These are phyloP conservation scores for Cynocephalus volans DNA, from an alignment of 2,113 vertebrate species.

Conservation along the genomic window DNA sequence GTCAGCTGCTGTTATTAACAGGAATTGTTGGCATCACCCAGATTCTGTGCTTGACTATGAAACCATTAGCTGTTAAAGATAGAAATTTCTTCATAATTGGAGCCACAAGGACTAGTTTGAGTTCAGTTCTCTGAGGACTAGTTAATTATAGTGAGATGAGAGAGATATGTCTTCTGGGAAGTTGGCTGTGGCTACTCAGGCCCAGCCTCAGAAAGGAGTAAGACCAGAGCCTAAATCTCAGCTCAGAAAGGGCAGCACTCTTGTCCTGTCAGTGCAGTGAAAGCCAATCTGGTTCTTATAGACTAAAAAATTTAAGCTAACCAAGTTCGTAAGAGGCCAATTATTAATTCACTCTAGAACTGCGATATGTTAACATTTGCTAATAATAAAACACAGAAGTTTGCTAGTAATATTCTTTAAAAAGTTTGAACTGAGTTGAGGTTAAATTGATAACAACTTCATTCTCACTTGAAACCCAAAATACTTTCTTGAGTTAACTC, in stretches of 20 bases:
- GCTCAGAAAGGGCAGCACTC: neutral
- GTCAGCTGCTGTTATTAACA: constrained; percentile 71
- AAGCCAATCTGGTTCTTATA: neutral
- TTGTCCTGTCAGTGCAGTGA: neutral
- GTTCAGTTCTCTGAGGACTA: neutral
- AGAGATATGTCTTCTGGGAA: neutral
- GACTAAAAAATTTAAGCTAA: neutral
- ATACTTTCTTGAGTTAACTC: too few relatives aligned
- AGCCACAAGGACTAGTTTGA: neutral
- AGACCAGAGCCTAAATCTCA: neutral
- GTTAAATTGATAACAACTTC: neutral
- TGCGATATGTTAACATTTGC: neutral
- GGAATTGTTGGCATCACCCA: constrained; percentile 28
- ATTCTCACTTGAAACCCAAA: too few relatives aligned
- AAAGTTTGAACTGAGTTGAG: neutral
- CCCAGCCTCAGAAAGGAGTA: neutral
- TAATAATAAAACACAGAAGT: neutral
- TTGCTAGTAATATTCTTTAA: neutral
- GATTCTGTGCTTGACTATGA: constrained; percentile 10
- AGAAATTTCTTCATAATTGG: neutral
- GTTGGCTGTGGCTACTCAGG: neutral
- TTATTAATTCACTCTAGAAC: neutral
- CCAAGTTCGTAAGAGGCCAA: neutral
- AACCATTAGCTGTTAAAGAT: neutral
- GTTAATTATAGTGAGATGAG: neutral